Base-by-base conservation (phyloP, 2,113 vertebrate genomes). In the Eulemur rufifrons region DNA sequence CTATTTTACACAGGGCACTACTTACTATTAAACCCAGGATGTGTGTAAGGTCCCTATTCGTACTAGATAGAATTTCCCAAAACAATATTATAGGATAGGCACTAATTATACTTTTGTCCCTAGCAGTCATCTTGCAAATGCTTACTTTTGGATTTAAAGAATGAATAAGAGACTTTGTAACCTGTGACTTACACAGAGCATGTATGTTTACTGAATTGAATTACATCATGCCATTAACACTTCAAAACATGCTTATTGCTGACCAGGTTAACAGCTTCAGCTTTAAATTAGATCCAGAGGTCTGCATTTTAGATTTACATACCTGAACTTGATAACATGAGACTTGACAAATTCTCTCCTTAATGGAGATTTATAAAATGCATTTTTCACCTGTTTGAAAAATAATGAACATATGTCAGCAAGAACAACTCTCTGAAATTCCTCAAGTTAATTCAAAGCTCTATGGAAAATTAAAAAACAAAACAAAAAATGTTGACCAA, bases 251-350 rank as follows among this genome's bases (percentile, higher is more conserved):
- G 54, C 54, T 54, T 84, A 63, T 56, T 64, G 80, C 20, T 82
- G 37, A 63, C 23, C 32, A 80, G 27, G 15, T 84, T 71, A 81
- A 80, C 29, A 82, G 11, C 42, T 52, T 90, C 54, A 73, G 18
- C 42, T 87, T 92, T 37, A 81, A 89, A 59, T 93, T 71, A 47
- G 91, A 64, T 64, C 54, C 63, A 77, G 14, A 95, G 93, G 14
- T 82, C 37, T 56, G n/a, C 37, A 86, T 37, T 81, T 82, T 85
- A 86, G 8, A 50, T 94, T 39, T 64, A 96, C 97, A 54, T 95
- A 98, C 98, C 97, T 98, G 96, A 96, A 98, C 63, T 74, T 97
- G 56, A 98, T 78, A 92, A 98, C 90, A 32, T 96, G 98, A 89
- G 96, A 86, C 69, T 96, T 98, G 86, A 97, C 54, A 84, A 98